These are phyloP conservation scores for Tribolium freemani DNA, from an alignment of 2,888 invertebrate species.

Conservation along the genomic window DNA sequence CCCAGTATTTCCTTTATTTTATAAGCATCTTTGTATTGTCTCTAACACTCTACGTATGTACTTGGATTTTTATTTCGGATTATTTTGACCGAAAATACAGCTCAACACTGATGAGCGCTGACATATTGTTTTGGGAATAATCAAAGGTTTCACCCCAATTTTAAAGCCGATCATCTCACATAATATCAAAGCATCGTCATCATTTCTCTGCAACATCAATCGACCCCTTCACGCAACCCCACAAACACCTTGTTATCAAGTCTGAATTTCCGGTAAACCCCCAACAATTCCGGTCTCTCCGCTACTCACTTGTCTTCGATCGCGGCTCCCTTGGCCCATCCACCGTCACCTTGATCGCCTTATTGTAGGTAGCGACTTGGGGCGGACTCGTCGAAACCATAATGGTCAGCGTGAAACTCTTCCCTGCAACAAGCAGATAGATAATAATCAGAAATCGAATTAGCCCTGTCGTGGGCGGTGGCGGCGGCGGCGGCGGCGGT, in stretches of 20 bases:
- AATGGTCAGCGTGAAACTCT: constrained; percentile 97
- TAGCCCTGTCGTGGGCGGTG: not conserved
- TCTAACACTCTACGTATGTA: too few relatives aligned
- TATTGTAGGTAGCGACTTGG: constrained; percentile 96
- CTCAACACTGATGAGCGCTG: not conserved
- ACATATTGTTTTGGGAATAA: not conserved
- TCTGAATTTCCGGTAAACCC: not conserved
- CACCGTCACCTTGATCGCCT: constrained; percentile 99
- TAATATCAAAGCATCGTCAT: not conserved
- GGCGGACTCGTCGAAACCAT: constrained; percentile 94
- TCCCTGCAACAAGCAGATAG: constrained; percentile 77
- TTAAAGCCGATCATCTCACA: not conserved
- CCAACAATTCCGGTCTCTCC: not conserved
- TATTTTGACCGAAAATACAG: too few relatives aligned
- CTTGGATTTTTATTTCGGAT: too few relatives aligned
- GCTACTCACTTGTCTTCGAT: too few relatives aligned
- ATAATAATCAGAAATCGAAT: constrained; percentile 33
- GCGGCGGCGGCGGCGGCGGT: constrained; percentile 44
- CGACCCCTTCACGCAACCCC: not conserved
- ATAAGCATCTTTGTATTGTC: too few relatives aligned
- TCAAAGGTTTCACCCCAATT: not conserved
- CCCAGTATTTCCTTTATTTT: too few relatives aligned
- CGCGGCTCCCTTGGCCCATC: constrained; percentile 96
- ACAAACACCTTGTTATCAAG: not conserved
- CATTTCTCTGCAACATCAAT: not conserved